Evolutionary conservation across 1,140 invertebrate genomes (phyloP).

Genomic region (Zaprionus ghesquierei): DNA sequence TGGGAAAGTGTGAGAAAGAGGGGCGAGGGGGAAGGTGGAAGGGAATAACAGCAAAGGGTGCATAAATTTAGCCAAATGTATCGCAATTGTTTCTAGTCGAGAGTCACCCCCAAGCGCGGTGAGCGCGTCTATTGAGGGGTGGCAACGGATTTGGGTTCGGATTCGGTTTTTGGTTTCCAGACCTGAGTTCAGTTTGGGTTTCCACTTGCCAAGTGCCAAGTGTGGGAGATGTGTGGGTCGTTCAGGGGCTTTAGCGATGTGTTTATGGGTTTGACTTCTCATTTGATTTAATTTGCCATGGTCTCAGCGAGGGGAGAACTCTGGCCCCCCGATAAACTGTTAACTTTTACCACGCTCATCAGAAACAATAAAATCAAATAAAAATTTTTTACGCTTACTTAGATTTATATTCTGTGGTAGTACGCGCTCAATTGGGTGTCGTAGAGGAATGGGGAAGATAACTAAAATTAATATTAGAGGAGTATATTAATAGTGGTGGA

Average conservation of each 20-base stretch:
- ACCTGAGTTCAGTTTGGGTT: background rate
- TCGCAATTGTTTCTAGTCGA: constrained; percentile 67
- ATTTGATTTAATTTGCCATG: constrained; percentile 76
- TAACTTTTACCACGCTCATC: constrained; percentile 74
- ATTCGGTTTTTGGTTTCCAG: constrained; percentile 4
- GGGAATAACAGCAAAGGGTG: constrained; percentile 52
- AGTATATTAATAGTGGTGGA: background rate
- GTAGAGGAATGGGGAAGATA: background rate
- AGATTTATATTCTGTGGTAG: constrained; percentile 51
- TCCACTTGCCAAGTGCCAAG: background rate
- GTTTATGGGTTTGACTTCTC: constrained; percentile 79
- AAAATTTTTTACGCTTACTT: constrained; percentile 72
- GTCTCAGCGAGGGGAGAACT: constrained; percentile 7
- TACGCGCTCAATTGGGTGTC: constrained; percentile 23
- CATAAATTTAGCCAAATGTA: constrained; percentile 79
- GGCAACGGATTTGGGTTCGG: constrained; percentile 21
- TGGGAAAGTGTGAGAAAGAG: too few species aligned
- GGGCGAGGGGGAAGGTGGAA: background rate
- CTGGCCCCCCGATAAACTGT: constrained; percentile 57
- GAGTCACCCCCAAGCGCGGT: constrained; percentile 42
- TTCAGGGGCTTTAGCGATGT: constrained; percentile 45
- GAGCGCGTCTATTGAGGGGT: constrained; percentile 10
- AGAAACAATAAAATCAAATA: constrained; percentile 79
- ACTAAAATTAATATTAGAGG: background rate
- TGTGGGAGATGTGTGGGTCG: constrained; percentile 27